Evolutionary conservation across 2,888 invertebrate genomes (phyloP), one percentile per base, ranked within the genome.

Genomic region (Eustalomyia histrio): DNA sequence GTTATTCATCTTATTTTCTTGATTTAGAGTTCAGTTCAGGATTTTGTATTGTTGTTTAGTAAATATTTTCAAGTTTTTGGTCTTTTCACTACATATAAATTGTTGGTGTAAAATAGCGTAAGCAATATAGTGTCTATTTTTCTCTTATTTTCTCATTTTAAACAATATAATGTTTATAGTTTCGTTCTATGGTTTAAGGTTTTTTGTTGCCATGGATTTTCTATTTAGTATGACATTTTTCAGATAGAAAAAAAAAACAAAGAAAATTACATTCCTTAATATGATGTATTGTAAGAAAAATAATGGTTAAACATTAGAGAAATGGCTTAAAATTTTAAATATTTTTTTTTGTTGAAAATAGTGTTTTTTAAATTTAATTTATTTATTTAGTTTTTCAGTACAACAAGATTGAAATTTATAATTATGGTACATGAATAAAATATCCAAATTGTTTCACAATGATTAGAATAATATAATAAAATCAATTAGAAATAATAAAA

Each of bases 101-200:
- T 33, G 39, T 58, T 6, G 33, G 18, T 29, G 47, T 14, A 61
- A 72, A 63, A 61, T 61, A 61, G 33, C 64, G 43, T 39, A 33
- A 52, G 21, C 52, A 71, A 35, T 61, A 52, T 43, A 61, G 43
- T 55, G 47, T 64, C 17, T 73, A 47, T 33, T 50, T n/a, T 58
- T 71, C 14, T 61, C 50, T 8, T n/a, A 61, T 43, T 21, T 58
- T 61, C 29, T 18, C 24, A 12, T 33, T 63, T 72, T 63, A 55
- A 55, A 64, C 57, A 73, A 57, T 73, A 47, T 64, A 39, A 64
- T 33, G 64, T 64, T 73, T 21, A 57, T 64, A 73, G 57, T 73
- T 73, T 64, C 50, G 50, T 73, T 64, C 58, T 57, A 63, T 61
- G 39, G 33, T 35, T 35, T 18, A 4, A n/a, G 29, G 17, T 21